phyloP scores from a whole-genome alignment of 2,888 invertebrate genomes.

The Drosophila demipolita region DNA sequence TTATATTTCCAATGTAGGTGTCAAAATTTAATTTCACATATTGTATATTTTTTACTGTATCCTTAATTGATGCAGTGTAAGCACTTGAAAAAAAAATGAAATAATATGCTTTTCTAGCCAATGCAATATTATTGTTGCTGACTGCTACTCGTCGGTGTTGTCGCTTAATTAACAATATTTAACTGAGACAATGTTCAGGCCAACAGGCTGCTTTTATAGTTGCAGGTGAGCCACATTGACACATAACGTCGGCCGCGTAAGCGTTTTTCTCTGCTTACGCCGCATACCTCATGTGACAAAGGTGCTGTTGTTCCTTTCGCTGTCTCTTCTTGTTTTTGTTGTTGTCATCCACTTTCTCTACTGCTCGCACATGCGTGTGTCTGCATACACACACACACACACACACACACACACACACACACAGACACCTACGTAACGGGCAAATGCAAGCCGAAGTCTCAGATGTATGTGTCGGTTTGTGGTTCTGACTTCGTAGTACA shows the following conservation, averaged over 20 bases:
- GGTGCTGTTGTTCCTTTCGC: constrained; percentile 17
- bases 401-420: constrained; percentile 15
- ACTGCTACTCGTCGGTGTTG: constrained; percentile 37
- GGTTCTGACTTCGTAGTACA: constrained; percentile 55
- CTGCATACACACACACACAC: not conserved
- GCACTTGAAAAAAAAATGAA: constrained; percentile 12
- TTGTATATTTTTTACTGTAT: constrained; percentile 1
- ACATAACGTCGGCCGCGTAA: not conserved
- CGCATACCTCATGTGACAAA: constrained; percentile 44
- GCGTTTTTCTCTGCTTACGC: constrained; percentile 11
- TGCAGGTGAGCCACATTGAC: constrained; percentile 37
- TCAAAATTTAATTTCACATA: not conserved
- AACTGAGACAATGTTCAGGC: constrained; percentile 75
- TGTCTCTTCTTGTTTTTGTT: constrained; percentile 17
- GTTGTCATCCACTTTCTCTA: constrained; percentile 33
- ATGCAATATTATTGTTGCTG: constrained; percentile 12
- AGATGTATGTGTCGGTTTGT: constrained; percentile 52
- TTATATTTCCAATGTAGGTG: not conserved
- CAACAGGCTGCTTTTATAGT: constrained; percentile 74
- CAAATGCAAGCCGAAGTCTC: constrained; percentile 58
- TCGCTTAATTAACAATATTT: constrained; percentile 72
- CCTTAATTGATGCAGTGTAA: constrained; percentile 5
- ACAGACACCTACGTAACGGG: not conserved
- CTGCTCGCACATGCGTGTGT: constrained; percentile 25
- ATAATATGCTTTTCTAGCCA: not conserved